A percentile compares a stretch with the other conserved stretches of the same genome.
Evolutionary conservation across 2,113 vertebrate species (phyloP).

Genomic region (Mustela lutreola): DNA sequence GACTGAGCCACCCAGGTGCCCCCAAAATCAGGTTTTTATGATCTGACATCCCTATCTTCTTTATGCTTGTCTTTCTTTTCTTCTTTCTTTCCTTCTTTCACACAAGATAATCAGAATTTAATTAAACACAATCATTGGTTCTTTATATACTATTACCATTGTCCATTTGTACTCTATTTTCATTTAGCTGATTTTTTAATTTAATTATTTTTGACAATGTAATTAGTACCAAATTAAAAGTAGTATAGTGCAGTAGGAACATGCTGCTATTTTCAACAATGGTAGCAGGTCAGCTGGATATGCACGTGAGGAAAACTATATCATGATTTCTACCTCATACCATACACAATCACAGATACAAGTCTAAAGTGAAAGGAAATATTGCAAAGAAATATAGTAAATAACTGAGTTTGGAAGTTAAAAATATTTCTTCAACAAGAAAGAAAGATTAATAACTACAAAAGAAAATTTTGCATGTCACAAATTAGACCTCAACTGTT

Average conservation of each 20-base stretch:
- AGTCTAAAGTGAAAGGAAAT: neutral
- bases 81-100: neutral
- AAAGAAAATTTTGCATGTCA: neutral
- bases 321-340: neutral
- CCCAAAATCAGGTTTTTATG: neutral
- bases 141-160: neutral
- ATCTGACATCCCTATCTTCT: neutral
- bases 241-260: neutral
- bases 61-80: neutral
- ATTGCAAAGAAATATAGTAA: neutral
- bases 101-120: neutral
- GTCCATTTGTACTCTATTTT: neutral
- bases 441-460: neutral
- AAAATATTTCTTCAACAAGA: neutral
- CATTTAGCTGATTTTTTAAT: slow-evolving; percentile 14
- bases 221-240: neutral
- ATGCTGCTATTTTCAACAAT: neutral
- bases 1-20: too few species aligned
- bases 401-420: neutral
- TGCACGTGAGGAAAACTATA: neutral
- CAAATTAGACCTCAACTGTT: too few species aligned
- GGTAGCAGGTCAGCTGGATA: neutral
- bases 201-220: neutral
- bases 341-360: neutral
- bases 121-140: neutral